These are phyloP conservation scores for Maniola jurtina DNA, from an alignment of 1,140 invertebrate species.

Conservation along the genomic window DNA sequence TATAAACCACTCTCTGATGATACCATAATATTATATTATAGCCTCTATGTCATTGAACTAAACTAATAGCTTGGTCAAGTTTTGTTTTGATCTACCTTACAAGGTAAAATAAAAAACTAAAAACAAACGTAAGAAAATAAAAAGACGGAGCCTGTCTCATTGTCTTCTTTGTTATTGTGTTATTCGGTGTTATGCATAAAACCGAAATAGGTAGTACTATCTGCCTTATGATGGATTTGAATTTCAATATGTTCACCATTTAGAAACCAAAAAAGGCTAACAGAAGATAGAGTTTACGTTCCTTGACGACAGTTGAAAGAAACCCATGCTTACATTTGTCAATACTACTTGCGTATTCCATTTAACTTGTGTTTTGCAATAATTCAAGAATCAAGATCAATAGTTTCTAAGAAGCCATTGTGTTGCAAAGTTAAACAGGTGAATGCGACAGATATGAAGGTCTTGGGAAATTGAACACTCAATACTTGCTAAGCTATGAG, in stretches of 20 bases:
- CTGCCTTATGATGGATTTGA: background rate
- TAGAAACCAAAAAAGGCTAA: background rate
- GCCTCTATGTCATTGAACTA: too few relatives aligned
- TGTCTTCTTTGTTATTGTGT: too few relatives aligned
- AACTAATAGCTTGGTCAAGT: too few relatives aligned
- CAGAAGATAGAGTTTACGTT: background rate
- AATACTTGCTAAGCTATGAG: background rate
- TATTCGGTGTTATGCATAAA: too few relatives aligned
- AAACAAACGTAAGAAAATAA: too few relatives aligned
- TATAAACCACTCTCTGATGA: too few relatives aligned
- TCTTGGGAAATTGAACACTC: conserved; percentile 23
- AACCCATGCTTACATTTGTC: conserved; percentile 14
- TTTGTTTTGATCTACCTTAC: too few relatives aligned
- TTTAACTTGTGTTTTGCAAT: conserved; percentile 25
- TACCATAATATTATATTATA: too few relatives aligned
- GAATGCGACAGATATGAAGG: conserved; percentile 26
- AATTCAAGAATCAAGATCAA: conserved; percentile 31
- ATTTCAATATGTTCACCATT: background rate
- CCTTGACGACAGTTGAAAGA: background rate
- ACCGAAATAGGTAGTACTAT: background rate
- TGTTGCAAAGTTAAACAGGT: conserved; percentile 21
- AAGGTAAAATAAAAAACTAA: too few relatives aligned
- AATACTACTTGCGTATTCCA: conserved; percentile 14
- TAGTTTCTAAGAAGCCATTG: conserved; percentile 26
- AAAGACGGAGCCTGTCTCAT: too few relatives aligned